Conservation (phyloP, 2,113 vertebrate species). For the Charadrius vociferus region DNA sequence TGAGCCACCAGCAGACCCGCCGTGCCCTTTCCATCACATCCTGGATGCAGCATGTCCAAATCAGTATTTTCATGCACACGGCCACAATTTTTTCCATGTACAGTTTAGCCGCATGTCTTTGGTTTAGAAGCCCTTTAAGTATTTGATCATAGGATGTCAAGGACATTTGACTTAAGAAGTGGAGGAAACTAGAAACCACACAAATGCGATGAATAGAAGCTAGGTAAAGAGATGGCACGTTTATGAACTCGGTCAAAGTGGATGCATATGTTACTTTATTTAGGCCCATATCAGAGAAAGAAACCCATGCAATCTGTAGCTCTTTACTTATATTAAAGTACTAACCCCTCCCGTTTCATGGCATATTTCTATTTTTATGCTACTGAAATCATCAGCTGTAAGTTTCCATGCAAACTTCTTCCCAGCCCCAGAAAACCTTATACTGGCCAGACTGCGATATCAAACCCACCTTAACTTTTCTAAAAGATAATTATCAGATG, state of each 20-base stretch:
- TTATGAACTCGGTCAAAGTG: slow-evolving; percentile 62
- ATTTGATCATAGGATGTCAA: slow-evolving; percentile 53
- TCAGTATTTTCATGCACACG: background rate
- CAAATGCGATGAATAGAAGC: slow-evolving; percentile 74
- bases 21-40: background rate
- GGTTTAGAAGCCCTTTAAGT: slow-evolving; percentile 33
- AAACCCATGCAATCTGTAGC: slow-evolving; percentile 18
- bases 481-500: background rate
- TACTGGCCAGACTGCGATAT: background rate
- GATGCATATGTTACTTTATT: slow-evolving; percentile 72
- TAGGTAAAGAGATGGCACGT: slow-evolving; percentile 30
- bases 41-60: background rate
- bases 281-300: slow-evolving; percentile 63
- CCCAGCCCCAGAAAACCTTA: background rate
- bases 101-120: background rate
- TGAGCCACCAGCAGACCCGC: background rate
- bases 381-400: background rate
- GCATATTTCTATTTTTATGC: background rate
- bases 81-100: background rate
- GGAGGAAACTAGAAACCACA: slow-evolving; percentile 68
- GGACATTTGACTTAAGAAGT: slow-evolving; percentile 46
- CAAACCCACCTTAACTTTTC: background rate
- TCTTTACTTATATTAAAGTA: background rate
- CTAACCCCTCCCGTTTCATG: background rate
- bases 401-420: background rate